phyloP scores from a whole-genome alignment of 2,113 vertebrate species.

The Xiphorhynchus elegans region DNA sequence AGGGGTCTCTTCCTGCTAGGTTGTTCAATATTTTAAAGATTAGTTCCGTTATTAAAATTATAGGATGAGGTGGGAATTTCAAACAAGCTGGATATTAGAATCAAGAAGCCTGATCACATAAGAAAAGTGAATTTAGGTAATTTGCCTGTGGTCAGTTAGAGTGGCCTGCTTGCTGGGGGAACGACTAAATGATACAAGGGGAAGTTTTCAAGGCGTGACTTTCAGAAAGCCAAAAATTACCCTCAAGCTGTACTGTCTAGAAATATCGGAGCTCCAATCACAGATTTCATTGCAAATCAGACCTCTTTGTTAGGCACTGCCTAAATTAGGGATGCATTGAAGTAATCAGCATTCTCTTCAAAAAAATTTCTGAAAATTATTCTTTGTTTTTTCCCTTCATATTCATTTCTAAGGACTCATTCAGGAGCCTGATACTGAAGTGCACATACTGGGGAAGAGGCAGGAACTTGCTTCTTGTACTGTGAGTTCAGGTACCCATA shows the following conservation, averaged over 20 bases:
- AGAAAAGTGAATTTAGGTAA: background rate
- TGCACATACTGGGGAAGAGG: background rate
- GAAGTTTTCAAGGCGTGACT: background rate
- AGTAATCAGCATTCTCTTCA: slow-evolving; percentile 43
- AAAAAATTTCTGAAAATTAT: background rate
- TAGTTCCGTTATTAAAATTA: background rate
- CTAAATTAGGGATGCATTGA: slow-evolving; percentile 54
- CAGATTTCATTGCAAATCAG: slow-evolving; percentile 51
- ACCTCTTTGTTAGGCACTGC: slow-evolving; percentile 34
- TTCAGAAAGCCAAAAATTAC: slow-evolving; percentile 30
- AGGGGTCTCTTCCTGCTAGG: background rate
- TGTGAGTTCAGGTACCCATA: background rate
- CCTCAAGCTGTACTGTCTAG: slow-evolving; percentile 31
- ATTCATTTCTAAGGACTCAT: background rate
- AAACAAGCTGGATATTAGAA: background rate
- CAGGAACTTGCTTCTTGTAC: background rate
- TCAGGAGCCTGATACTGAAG: background rate
- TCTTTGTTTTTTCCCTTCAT: background rate
- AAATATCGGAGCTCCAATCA: slow-evolving; percentile 30
- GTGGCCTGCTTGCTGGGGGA: background rate
- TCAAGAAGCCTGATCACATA: background rate
- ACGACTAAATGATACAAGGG: background rate
- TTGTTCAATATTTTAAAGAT: background rate
- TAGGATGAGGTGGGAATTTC: background rate
- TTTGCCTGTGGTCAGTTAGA: background rate